These are phyloP conservation scores for Molossus molossus DNA, from an alignment of 2,797 vertebrate species.

Conservation along the genomic window DNA sequence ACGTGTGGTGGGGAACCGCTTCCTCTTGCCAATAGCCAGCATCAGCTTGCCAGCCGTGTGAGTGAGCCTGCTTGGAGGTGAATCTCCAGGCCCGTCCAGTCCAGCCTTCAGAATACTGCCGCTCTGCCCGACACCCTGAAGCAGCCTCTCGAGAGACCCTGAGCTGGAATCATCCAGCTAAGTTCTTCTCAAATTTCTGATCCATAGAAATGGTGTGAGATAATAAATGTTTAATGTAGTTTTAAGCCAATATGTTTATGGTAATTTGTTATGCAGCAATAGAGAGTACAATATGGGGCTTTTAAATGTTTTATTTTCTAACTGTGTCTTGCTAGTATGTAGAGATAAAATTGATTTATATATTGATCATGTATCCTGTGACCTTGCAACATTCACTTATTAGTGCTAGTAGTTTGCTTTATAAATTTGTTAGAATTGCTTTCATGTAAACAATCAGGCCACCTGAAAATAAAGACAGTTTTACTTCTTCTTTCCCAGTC, in stretches of 20 bases:
- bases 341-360: conserved; percentile 23
- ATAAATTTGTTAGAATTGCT: conserved; percentile 24
- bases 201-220: background rate
- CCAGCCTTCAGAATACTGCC: background rate
- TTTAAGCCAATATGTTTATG: background rate
- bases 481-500: background rate
- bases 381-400: conserved; percentile 33
- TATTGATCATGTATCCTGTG: background rate
- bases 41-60: background rate
- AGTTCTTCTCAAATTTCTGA: background rate
- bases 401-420: background rate
- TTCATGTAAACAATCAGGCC: conserved; percentile 1
- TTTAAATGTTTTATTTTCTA: conserved; percentile 25
- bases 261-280: background rate
- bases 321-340: background rate
- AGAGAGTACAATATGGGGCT: background rate
- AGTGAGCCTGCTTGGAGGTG: background rate
- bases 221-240: background rate
- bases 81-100: background rate
- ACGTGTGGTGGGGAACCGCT: background rate
- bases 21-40: background rate
- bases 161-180: background rate
- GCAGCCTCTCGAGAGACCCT: background rate
- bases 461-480: background rate
- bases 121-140: background rate